phyloP scores from a whole-genome alignment of 1,140 invertebrate species.

The Nasonia giraulti region DNA sequence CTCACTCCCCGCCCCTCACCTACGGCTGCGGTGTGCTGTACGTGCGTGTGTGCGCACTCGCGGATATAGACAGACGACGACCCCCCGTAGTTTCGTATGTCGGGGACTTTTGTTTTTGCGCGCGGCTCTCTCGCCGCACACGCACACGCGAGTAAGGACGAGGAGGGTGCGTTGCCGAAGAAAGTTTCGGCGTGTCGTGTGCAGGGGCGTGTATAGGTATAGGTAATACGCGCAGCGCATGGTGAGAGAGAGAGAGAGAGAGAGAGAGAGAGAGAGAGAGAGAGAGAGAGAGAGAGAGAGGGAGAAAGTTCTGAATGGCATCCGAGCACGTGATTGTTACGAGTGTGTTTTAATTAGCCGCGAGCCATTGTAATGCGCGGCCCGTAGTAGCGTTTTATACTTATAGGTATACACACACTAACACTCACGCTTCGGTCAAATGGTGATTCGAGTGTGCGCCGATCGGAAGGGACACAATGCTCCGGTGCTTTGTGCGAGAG shows the following conservation, averaged over 20 bases:
- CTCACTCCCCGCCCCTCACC: conserved; percentile 3
- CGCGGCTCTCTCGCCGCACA: neutral
- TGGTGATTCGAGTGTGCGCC: neutral
- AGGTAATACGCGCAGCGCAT: too few species aligned
- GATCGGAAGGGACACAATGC: neutral
- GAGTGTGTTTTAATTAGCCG: neutral
- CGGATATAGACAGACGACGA: neutral
- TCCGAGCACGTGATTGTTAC: conserved; percentile 10
- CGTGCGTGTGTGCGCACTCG: neutral
- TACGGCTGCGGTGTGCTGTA: neutral
- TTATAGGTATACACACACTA: neutral
- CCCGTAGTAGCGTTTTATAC: neutral
- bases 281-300: neutral
- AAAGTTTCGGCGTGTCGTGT: neutral
- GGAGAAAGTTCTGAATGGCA: conserved; percentile 9
- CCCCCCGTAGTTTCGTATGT: conserved; percentile 18
- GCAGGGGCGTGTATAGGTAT: neutral
- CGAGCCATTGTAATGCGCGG: neutral
- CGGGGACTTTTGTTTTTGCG: conserved; percentile 35
- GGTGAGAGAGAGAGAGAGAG: neutral
- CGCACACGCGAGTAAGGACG: neutral
- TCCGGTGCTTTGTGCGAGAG: neutral
- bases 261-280: neutral
- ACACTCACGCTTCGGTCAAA: neutral
- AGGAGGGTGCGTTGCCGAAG: neutral